Conservation (phyloP, 2,888 invertebrate genomes). For the Troglohyphantes excavatus region DNA sequence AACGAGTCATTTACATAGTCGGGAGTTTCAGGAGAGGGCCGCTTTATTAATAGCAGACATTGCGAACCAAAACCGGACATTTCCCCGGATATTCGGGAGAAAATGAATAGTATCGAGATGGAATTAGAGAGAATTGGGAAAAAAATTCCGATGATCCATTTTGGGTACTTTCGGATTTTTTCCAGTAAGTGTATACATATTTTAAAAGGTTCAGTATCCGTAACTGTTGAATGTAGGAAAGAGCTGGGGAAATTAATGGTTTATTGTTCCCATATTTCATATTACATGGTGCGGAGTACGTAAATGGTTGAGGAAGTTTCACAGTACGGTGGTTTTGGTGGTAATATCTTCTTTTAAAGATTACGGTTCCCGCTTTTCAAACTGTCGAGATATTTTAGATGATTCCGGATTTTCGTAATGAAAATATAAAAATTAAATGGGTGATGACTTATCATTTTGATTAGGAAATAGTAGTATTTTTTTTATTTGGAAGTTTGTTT, state of each 20-base stretch:
- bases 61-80: slow-evolving; percentile 11
- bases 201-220: background rate
- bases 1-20: slow-evolving; percentile 43
- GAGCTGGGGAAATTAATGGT: slow-evolving; percentile 16
- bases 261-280: slow-evolving; percentile 11
- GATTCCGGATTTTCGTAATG: background rate
- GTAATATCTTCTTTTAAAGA: background rate
- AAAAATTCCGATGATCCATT: slow-evolving; percentile 1
- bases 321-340: background rate
- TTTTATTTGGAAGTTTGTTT: too few relatives aligned
- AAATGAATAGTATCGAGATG: slow-evolving; percentile 22
- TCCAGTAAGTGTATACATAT: slow-evolving; percentile 15
- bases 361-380: background rate
- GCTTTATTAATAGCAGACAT: slow-evolving; percentile 40
- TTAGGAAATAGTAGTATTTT: too few relatives aligned
- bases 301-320: background rate
- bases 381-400: background rate
- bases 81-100: slow-evolving; percentile 1
- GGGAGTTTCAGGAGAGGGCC: background rate
- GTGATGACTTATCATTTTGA: too few relatives aligned
- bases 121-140: background rate
- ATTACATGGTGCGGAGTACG: background rate
- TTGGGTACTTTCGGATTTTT: slow-evolving; percentile 19
- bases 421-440: background rate
- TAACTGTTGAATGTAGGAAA: slow-evolving; percentile 3